These are phyloP conservation scores for Sakesphorus luctuosus DNA, from an alignment of 2,113 vertebrate species.

Conservation along the genomic window DNA sequence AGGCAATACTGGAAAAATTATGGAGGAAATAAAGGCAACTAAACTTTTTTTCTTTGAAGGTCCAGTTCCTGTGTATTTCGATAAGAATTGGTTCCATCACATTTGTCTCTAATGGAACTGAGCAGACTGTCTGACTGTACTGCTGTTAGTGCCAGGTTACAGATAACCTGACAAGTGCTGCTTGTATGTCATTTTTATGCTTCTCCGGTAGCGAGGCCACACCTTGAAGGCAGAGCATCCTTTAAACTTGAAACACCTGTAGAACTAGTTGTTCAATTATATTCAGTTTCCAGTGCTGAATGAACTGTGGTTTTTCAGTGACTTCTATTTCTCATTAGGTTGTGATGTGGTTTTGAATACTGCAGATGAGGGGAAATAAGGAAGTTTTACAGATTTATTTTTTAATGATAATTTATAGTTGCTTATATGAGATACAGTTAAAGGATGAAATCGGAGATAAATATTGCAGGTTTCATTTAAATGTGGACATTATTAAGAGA, in stretches of 20 bases:
- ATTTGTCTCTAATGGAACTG: background rate
- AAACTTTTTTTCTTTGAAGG: background rate
- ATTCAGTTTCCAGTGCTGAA: constrained; percentile 9
- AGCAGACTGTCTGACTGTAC: background rate
- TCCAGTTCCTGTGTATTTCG: background rate
- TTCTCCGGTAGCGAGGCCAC: background rate
- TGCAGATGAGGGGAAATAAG: constrained; percentile 47
- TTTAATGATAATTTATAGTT: background rate
- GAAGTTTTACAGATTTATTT: background rate
- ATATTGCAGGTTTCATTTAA: background rate
- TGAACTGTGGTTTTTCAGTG: constrained; percentile 52
- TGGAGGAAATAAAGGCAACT: background rate
- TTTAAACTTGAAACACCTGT: constrained; percentile 62
- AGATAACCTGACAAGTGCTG: constrained; percentile 34
- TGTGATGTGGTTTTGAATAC: constrained; percentile 40
- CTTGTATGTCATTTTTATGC: background rate
- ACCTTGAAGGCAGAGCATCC: constrained; percentile 41
- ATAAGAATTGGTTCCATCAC: background rate
- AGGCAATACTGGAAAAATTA: background rate
- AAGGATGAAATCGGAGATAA: background rate
- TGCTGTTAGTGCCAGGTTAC: constrained; percentile 25
- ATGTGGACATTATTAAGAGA: background rate
- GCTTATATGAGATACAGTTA: background rate
- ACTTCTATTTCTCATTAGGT: constrained; percentile 32
- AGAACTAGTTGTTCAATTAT: constrained; percentile 54